phyloP scores from a whole-genome alignment of 2,797 vertebrate species.

The Brachyalestes nurse region DNA sequence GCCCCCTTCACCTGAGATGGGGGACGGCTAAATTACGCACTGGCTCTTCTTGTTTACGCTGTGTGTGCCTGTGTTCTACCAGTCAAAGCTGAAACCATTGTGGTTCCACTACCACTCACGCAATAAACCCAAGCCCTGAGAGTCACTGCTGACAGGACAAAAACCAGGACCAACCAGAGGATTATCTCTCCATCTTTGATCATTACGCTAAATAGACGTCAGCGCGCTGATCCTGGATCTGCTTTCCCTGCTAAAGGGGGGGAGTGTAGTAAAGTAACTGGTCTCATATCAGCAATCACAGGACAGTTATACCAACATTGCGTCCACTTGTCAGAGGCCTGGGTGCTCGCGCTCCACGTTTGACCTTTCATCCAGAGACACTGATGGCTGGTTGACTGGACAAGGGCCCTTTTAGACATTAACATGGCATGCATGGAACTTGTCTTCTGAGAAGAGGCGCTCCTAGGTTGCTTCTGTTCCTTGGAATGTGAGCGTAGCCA shows the following conservation, averaged over 20 bases:
- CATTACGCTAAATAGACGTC: constrained; percentile 34
- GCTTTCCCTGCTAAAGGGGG: constrained; percentile 1
- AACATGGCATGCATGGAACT: background rate
- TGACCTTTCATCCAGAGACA: constrained; percentile 36
- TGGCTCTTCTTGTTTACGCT: background rate
- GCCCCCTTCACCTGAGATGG: no score
- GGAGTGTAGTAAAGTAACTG: background rate
- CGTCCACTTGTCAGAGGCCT: constrained; percentile 16
- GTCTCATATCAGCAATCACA: background rate
- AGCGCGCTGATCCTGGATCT: constrained; percentile 18
- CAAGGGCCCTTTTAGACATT: constrained; percentile 24
- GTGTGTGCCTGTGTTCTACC: constrained; percentile 31
- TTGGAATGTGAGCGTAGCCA: background rate
- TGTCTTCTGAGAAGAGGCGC: background rate
- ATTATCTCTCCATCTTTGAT: constrained; percentile 44
- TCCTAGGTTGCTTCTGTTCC: constrained; percentile 1
- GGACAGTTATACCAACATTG: background rate
- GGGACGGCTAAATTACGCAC: no score
- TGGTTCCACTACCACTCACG: constrained; percentile 1
- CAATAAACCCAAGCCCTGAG: constrained; percentile 10
- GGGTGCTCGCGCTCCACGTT: background rate
- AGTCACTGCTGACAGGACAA: constrained; percentile 50
- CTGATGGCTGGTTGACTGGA: constrained; percentile 3
- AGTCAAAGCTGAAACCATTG: constrained; percentile 24
- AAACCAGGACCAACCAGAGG: constrained; percentile 30